These are phyloP conservation scores for Popillia japonica DNA, from an alignment of 1,140 invertebrate species.

Conservation along the genomic window DNA sequence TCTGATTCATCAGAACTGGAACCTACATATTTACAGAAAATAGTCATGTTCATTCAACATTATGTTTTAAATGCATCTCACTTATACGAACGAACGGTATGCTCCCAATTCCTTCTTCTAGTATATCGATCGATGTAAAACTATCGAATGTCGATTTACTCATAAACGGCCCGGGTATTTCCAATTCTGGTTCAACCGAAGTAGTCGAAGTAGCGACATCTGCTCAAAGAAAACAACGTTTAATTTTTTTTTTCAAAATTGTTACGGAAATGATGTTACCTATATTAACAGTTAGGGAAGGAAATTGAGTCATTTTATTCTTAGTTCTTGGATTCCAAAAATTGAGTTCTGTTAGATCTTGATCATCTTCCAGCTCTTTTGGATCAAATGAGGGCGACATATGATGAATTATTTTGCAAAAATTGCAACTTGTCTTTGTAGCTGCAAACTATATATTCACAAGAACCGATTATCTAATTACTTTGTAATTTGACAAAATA, in stretches of 20 bases:
- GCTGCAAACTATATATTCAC: not conserved
- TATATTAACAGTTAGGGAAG: not conserved
- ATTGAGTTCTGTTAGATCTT: constrained; percentile 10
- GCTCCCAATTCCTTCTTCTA: too few relatives aligned
- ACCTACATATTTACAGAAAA: too few relatives aligned
- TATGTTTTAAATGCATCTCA: too few relatives aligned
- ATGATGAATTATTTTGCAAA: not conserved
- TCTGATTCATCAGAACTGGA: too few relatives aligned
- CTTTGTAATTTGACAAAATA: too few relatives aligned
- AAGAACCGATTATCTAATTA: too few relatives aligned
- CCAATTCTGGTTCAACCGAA: not conserved
- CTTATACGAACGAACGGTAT: too few relatives aligned
- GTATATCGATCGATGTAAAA: too few relatives aligned
- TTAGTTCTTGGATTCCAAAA: not conserved
- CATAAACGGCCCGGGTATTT: too few relatives aligned
- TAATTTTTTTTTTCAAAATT: not conserved
- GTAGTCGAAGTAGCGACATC: not conserved
- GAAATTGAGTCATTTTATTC: not conserved
- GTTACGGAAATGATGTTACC: not conserved
- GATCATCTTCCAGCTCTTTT: not conserved
- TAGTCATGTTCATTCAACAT: too few relatives aligned
- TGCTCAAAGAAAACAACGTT: not conserved
- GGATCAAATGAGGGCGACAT: not conserved
- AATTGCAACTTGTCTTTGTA: not conserved
- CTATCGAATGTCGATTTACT: too few relatives aligned